Percentiles rank a stretch among this genome's conserved stretches.
phyloP scores from a whole-genome alignment of 2,797 vertebrate genomes.

The Enteromius argenteus region DNA sequence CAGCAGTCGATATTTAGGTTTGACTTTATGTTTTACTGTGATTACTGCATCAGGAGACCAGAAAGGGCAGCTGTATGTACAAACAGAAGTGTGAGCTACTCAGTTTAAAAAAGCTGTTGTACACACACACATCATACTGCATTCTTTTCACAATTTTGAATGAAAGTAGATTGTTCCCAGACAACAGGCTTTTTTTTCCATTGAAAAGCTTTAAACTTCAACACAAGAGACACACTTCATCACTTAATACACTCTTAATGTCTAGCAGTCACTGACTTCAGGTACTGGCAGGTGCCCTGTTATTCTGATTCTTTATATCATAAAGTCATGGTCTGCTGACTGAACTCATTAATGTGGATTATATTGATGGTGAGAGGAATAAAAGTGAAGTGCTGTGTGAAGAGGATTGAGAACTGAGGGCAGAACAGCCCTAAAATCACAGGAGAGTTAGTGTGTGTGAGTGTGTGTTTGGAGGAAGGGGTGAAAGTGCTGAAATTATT shows the following conservation, averaged over 20 bases:
- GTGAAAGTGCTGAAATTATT: conserved; percentile 79
- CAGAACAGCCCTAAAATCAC: conserved; percentile 15
- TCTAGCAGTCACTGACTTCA: conserved; percentile 6
- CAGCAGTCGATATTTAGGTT: background rate
- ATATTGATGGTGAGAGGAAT: conserved; percentile 83
- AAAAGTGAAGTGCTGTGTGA: conserved; percentile 78
- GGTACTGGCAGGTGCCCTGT: conserved; percentile 21
- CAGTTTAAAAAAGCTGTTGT: background rate
- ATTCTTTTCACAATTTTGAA: no score
- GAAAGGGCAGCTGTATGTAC: conserved; percentile 21
- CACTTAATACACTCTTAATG: conserved; percentile 17
- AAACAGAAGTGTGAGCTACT: conserved; percentile 19
- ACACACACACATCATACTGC: background rate
- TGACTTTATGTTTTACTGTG: background rate
- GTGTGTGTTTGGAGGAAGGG: conserved; percentile 65
- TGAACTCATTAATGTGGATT: conserved; percentile 87
- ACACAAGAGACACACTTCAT: background rate
- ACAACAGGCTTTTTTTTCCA: background rate
- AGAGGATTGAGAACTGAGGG: conserved; percentile 64
- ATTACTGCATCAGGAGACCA: conserved; percentile 28
- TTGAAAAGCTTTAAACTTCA: background rate
- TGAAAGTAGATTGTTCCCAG: background rate
- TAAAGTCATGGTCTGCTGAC: conserved; percentile 74
- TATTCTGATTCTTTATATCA: conserved; percentile 63
- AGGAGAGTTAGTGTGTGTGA: conserved; percentile 5